These are phyloP conservation scores for Zaprionus lineosus DNA, from an alignment of 2,888 invertebrate species.

Conservation along the genomic window DNA sequence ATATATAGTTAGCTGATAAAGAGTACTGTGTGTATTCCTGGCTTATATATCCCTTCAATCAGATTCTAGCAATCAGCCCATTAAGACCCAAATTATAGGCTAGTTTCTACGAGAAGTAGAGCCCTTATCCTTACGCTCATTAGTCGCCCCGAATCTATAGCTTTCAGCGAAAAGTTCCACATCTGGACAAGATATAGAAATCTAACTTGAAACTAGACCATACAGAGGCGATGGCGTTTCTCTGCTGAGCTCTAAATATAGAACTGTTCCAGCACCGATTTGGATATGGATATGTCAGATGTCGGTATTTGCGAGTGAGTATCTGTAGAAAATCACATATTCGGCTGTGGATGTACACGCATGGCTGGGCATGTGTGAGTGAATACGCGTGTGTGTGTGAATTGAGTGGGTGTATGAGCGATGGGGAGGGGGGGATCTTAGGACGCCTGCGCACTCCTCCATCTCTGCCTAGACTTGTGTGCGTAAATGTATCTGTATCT, in stretches of 20 bases:
- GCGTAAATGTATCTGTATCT: not conserved
- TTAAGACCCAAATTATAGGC: too few relatives aligned
- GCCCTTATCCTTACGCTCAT: too few relatives aligned
- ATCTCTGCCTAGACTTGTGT: constrained; percentile 6
- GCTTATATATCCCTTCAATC: too few relatives aligned
- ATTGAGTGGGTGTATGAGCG: constrained; percentile 5
- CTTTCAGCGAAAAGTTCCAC: too few relatives aligned
- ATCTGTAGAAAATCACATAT: not conserved
- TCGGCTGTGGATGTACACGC: not conserved
- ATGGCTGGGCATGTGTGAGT: not conserved
- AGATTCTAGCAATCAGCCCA: too few relatives aligned
- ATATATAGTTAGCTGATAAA: too few relatives aligned
- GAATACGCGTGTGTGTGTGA: constrained; percentile 16
- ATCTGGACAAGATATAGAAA: too few relatives aligned
- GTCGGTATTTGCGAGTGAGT: constrained; percentile 14
- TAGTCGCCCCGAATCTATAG: too few relatives aligned
- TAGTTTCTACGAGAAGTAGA: too few relatives aligned
- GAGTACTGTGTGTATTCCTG: too few relatives aligned
- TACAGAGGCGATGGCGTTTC: constrained; percentile 6
- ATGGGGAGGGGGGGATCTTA: not conserved
- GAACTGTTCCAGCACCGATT: constrained; percentile 51
- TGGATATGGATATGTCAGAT: constrained; percentile 36
- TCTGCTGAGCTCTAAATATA: constrained; percentile 35
- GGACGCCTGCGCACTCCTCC: constrained; percentile 38
- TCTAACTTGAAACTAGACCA: constrained; percentile 36